A percentile compares a stretch with the other conserved stretches of the same genome.
These are phyloP conservation scores for Hycleus phaleratus DNA, from an alignment of 1,140 invertebrate species.

Conservation along the genomic window DNA sequence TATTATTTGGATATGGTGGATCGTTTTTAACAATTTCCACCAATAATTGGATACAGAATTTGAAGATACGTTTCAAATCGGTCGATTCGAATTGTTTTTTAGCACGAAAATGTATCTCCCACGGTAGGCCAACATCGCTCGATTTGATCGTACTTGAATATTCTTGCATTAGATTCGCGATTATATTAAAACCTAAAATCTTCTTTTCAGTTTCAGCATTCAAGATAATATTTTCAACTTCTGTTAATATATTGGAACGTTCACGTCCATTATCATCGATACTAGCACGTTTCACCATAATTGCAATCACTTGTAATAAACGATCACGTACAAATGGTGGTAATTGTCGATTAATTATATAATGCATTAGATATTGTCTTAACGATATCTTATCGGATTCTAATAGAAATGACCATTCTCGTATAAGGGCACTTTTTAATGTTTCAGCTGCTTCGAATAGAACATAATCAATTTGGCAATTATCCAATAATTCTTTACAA, in stretches of 20 bases:
- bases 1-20: constrained; percentile 28
- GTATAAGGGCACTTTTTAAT: constrained; percentile 73
- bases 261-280: constrained; percentile 63
- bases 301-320: constrained; percentile 70
- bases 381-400: constrained; percentile 61
- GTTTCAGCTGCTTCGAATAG: constrained; percentile 79
- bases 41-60: constrained; percentile 36
- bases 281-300: constrained; percentile 77
- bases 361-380: constrained; percentile 71
- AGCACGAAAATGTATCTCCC: constrained; percentile 76
- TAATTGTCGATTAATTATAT: constrained; percentile 57
- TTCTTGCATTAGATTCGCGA: constrained; percentile 77
- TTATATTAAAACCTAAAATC: constrained; percentile 71
- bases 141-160: constrained; percentile 79
- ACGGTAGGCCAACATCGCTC: constrained; percentile 75
- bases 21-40: constrained; percentile 37
- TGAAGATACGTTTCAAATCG: constrained; percentile 72
- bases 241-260: constrained; percentile 59
- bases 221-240: constrained; percentile 64
- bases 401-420: constrained; percentile 69
- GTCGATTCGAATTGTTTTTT: constrained; percentile 77
- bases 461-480: constrained; percentile 70
- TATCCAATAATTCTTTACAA: constrained; percentile 75
- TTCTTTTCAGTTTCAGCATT: constrained; percentile 56
- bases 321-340: constrained; percentile 57